Evolutionary conservation across 1,140 invertebrate species (phyloP).

Genomic region (Heliconius hermathena): DNA sequence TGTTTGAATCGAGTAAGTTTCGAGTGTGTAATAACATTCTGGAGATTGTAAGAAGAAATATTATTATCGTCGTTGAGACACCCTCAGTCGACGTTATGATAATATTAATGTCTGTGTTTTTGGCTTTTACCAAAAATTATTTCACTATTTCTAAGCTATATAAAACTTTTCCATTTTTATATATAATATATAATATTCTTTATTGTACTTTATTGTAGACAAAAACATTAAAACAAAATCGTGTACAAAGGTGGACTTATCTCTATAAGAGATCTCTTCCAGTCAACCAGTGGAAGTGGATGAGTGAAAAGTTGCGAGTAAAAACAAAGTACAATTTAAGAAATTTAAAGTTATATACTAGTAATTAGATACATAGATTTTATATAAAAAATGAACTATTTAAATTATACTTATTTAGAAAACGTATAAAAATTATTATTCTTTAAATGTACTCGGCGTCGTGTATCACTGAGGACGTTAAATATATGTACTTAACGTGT

Average conservation of each 20-base stretch:
- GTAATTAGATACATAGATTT: too few species aligned
- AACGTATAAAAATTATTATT: too few species aligned
- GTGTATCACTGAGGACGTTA: not conserved
- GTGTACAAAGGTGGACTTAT: too few species aligned
- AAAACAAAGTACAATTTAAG: too few species aligned
- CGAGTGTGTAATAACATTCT: constrained; percentile 43
- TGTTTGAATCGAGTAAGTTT: constrained; percentile 49
- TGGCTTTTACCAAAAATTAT: constrained; percentile 7
- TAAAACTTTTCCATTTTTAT: constrained; percentile 8
- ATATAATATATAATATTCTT: too few species aligned
- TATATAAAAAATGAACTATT: not conserved
- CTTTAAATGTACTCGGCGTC: not conserved
- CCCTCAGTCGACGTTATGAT: constrained; percentile 36
- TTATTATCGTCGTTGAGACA: constrained; percentile 37
- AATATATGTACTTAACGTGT: not conserved
- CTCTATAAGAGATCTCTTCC: too few species aligned
- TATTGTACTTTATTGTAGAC: too few species aligned
- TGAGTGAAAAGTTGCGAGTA: too few species aligned
- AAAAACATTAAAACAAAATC: too few species aligned
- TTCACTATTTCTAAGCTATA: not conserved
- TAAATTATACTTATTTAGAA: too few species aligned
- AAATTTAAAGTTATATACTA: too few species aligned
- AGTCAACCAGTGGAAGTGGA: too few species aligned
- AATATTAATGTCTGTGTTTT: constrained; percentile 36
- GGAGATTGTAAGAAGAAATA: constrained; percentile 42